Base-by-base conservation (phyloP, 1,140 invertebrate species). In the Drosophila pruinosa region DNA sequence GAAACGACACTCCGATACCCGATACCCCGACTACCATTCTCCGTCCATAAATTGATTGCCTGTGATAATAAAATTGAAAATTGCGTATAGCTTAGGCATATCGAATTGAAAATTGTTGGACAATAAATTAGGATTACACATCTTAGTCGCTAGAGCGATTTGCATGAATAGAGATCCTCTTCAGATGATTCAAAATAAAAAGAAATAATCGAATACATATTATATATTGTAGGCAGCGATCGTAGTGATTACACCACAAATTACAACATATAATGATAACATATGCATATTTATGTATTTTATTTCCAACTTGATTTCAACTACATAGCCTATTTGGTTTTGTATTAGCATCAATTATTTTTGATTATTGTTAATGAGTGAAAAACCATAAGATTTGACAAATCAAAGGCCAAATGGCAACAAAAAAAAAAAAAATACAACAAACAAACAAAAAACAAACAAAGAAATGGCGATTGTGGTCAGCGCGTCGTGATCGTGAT, bases 311-410 rank as follows among this genome's bases (percentile, higher is more conserved):
- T 53, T 64, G 15, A 38, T 45, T 54, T 70, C 28, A 22, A 47
- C 50, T 54, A 48, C 38, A 70, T 70, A 64, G 59, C 39, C 50
- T 64, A 48, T 57, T 26, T 50, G 24, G 21, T 54, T 59, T 64
- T 56, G n/a, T 63, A 56, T 56, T 64, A 70, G 59, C 24, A 70
- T 56, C 65, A 52, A 69, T 79, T 71, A 52, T 58, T 79, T 79
- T 72, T 68, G 73, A 85, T 68, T 71, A 67, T 75, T 75, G 52
- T 72, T 72, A 70, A 70, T 70, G 67, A 70, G 59, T 64, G 41
- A 56, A 53, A 63, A 56, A 56, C 64, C 41, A 41, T 31, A 63
- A 38, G 67, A 70, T 64, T 70, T 70, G 67, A 70, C n/a, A 45
- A 70, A 48, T 50, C 34, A 62, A 56, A 15, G 68, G 36, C 68